phyloP scores from a whole-genome alignment of 2,113 vertebrate genomes.

The Uria lomvia region DNA sequence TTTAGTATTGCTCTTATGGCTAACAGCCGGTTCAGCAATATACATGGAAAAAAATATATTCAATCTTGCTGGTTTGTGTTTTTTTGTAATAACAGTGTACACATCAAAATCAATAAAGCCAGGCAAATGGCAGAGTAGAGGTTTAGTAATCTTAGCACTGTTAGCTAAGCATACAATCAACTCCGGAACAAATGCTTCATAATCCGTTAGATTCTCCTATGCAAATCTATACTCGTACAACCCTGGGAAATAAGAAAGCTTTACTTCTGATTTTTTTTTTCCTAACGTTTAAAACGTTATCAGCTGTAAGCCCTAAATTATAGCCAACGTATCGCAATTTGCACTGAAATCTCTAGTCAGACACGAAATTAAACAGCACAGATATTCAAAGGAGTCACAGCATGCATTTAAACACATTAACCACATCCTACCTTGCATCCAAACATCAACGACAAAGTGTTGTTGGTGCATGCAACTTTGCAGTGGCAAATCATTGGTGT shows the following conservation, averaged over 20 bases:
- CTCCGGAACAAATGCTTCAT: conserved; percentile 29
- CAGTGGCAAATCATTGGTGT: conserved; percentile 94
- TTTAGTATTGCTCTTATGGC: not conserved
- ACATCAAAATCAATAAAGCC: conserved; percentile 47
- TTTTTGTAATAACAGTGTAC: not conserved
- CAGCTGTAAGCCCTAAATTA: conserved; percentile 18
- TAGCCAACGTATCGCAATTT: not conserved
- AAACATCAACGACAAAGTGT: conserved; percentile 94
- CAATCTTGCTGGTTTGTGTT: not conserved
- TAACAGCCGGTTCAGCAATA: not conserved
- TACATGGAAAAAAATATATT: conserved; percentile 9
- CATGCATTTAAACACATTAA: conserved; percentile 70
- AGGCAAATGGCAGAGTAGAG: conserved; percentile 5
- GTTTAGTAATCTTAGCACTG: conserved; percentile 24
- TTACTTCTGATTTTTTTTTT: not conserved
- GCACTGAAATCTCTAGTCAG: conserved; percentile 44
- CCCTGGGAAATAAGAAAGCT: conserved; percentile 31
- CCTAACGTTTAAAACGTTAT: not conserved
- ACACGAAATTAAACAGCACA: conserved; percentile 45
- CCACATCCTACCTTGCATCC: conserved; percentile 92
- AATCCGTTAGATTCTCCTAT: not conserved
- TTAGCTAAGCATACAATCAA: conserved; percentile 33
- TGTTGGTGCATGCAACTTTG: conserved; percentile 95
- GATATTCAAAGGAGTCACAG: conserved; percentile 43
- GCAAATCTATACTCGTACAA: not conserved